phyloP scores from a whole-genome alignment of 2,888 invertebrate species.

The Drepana falcataria region DNA sequence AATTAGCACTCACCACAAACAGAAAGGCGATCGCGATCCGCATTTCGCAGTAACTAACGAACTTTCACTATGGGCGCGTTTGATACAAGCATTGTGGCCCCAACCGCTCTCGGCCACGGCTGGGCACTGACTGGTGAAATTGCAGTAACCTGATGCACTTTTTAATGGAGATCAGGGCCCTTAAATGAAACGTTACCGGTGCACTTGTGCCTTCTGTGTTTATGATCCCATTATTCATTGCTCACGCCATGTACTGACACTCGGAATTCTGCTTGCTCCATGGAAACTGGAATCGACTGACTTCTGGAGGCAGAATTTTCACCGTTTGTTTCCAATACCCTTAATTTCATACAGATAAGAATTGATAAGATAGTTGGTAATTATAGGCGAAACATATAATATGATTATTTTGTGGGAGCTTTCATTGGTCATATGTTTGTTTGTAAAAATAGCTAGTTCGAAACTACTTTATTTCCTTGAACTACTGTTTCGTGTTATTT shows the following conservation, averaged over 20 bases:
- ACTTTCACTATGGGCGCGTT: conserved; percentile 69
- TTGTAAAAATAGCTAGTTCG: no score
- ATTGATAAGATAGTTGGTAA: no score
- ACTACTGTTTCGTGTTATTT: no score
- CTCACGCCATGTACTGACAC: neutral
- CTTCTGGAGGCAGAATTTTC: no score
- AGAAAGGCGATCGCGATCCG: conserved; percentile 71
- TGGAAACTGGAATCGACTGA: no score
- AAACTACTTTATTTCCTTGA: no score
- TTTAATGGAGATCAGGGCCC: conserved; percentile 32
- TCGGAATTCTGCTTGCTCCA: no score
- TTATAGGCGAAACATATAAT: no score
- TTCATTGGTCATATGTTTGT: no score
- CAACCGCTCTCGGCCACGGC: conserved; percentile 50
- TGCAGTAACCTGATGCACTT: conserved; percentile 45
- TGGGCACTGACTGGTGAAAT: conserved; percentile 48
- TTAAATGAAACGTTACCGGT: conserved; percentile 52
- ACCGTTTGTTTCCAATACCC: no score
- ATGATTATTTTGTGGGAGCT: no score
- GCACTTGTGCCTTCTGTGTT: conserved; percentile 23
- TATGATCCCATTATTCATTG: neutral
- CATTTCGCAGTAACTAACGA: conserved; percentile 65
- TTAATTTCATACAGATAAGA: no score
- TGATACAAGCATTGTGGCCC: conserved; percentile 50
- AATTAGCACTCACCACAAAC: conserved; percentile 76